Evolutionary conservation across 2,888 invertebrate genomes (phyloP).

Genomic region (Drosophila ustulata): DNA sequence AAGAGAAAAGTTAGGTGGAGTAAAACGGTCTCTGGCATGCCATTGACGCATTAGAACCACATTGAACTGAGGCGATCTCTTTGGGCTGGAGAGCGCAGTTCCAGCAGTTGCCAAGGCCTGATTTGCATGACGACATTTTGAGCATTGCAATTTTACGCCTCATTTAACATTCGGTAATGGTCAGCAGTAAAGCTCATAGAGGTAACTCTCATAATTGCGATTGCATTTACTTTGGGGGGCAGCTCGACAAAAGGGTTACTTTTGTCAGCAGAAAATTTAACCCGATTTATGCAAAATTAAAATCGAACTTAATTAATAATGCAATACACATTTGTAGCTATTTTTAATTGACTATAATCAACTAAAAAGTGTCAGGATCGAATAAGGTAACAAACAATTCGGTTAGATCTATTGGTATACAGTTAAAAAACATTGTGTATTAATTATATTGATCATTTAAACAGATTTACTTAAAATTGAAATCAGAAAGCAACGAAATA

Average conservation of each 20-base stretch:
- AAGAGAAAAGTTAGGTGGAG: conserved; percentile 14
- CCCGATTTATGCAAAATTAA: not conserved
- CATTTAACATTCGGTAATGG: conserved; percentile 56
- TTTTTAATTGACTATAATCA: too few relatives aligned
- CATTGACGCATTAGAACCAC: conserved; percentile 65
- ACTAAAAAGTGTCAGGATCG: too few relatives aligned
- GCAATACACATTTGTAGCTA: too few relatives aligned
- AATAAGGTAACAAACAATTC: too few relatives aligned
- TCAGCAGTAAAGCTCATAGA: conserved; percentile 26
- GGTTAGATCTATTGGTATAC: too few relatives aligned
- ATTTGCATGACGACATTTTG: conserved; percentile 60
- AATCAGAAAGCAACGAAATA: too few relatives aligned
- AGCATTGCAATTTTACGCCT: conserved; percentile 71
- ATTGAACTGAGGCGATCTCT: not conserved
- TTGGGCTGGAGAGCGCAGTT: not conserved
- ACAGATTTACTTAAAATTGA: too few relatives aligned
- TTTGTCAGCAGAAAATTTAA: not conserved
- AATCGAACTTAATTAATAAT: too few relatives aligned
- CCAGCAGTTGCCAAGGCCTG: conserved; percentile 17
- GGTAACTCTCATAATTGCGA: conserved; percentile 16
- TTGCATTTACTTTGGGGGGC: conserved; percentile 8
- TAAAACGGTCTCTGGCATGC: conserved; percentile 65
- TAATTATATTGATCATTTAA: too few relatives aligned
- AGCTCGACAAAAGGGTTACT: not conserved
- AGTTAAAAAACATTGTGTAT: too few relatives aligned